Evolutionary conservation across 2,113 vertebrate genomes (phyloP).

Genomic region (Danio rerio): GRCz12tu NC_133198.1:25475501-25476000

Average conservation of each 20-base stretch:
- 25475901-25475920: constrained; percentile 65
- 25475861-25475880: constrained; percentile 79
- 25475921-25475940: constrained; percentile 61
- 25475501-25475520: too few relatives aligned
- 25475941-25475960: constrained; percentile 72
- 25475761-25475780: constrained; percentile 63
- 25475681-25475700: constrained; percentile 51
- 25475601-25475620: constrained; percentile 22
- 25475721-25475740: constrained; percentile 28
- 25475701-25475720: constrained; percentile 11
- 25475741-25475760: constrained; percentile 52
- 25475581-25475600: neutral
- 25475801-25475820: constrained; percentile 67
- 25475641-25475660: constrained; percentile 30
- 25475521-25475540: too few relatives aligned
- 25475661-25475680: constrained; percentile 40
- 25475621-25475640: constrained; percentile 32
- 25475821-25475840: constrained; percentile 72
- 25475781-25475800: constrained; percentile 65
- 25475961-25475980: constrained; percentile 65
- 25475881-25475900: constrained; percentile 83
- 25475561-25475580: neutral
- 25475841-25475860: constrained; percentile 78
- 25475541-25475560: neutral
- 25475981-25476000: constrained; percentile 70